Evolutionary conservation across 2,888 invertebrate genomes (phyloP), one percentile per base, ranked within the genome.

Genomic region (Lepidochitona cinerea): DNA sequence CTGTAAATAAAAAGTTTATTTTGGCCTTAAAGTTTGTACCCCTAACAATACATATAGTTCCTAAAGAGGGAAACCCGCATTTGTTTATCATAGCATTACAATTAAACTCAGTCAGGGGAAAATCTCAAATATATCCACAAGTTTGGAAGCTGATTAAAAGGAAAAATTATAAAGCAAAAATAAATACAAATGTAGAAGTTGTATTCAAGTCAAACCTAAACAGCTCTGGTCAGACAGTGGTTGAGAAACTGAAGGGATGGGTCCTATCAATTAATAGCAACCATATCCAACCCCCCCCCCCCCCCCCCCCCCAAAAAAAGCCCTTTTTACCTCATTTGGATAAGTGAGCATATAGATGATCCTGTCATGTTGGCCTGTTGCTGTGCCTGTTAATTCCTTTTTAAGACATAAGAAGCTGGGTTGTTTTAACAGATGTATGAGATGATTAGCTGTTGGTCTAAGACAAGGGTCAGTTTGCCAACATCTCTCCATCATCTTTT

Each of bases 401-500:
- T 82, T 78, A 64, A 83, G 82, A 54, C 81, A 73, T n/a, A 87
- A 65, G 68, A 85, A 86, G 65, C 80, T 77, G 6, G 75, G 53
- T 33, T 79, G 77, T 68, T 81, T 75, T 83, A 86, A 83, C 23
- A 37, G 53, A 18, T 14, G 75, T 7, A 81, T 71, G 36, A 88
- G 76, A 9, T 77, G 75, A 9, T 69, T 29, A 5, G 88, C 84
- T 14, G 77, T 73, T 0, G 87, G 88, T 29, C 88, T 76, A 1
- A 41, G 64, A 14, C 70, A 71, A 12, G 83, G 82, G 1, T 73
- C 72, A 52, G 74, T 74, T 6, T 75, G 70, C 87, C 87, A 87
- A 71, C 87, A 85, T 32, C 69, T 33, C 35, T 70, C 49, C 85
- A 89, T 87, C 69, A 86, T 72, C 5, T 72, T 35, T 49, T 86